These are phyloP conservation scores for Crotalus horridus DNA, from an alignment of 2,113 vertebrate genomes.

Conservation along the genomic window DNA sequence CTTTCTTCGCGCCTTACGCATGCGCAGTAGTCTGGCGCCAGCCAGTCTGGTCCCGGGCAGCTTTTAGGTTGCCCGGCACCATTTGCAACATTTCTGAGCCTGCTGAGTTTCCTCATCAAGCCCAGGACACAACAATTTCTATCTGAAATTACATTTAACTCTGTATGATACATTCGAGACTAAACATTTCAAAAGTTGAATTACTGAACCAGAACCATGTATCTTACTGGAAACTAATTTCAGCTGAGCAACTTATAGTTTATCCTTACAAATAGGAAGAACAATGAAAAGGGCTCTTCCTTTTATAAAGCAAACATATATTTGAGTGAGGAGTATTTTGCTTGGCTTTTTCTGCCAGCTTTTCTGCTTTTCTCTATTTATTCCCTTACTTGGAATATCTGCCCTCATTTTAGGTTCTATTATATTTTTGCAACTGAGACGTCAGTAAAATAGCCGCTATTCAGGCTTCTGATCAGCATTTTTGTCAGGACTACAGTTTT, in stretches of 20 bases:
- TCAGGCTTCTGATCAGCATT: not conserved
- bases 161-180: not conserved
- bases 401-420: not conserved
- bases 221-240: not conserved
- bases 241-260: not conserved
- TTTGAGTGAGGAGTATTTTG: not conserved
- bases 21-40: too few relatives aligned
- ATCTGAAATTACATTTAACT: not conserved
- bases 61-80: too few relatives aligned
- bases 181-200: not conserved
- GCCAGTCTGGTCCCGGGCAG: too few relatives aligned
- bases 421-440: not conserved
- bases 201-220: not conserved
- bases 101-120: too few relatives aligned
- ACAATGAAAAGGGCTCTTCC: not conserved
- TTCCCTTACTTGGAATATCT: not conserved
- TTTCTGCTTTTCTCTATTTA: not conserved
- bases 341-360: not conserved
- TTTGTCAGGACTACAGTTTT: not conserved
- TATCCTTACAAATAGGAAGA: not conserved
- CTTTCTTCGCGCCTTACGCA: too few relatives aligned
- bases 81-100: too few relatives aligned
- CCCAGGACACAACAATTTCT: not conserved
- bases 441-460: not conserved
- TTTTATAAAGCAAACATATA: not conserved